phyloP scores from a whole-genome alignment of 2,797 vertebrate species.

The Onychomys leucogaster region DNA sequence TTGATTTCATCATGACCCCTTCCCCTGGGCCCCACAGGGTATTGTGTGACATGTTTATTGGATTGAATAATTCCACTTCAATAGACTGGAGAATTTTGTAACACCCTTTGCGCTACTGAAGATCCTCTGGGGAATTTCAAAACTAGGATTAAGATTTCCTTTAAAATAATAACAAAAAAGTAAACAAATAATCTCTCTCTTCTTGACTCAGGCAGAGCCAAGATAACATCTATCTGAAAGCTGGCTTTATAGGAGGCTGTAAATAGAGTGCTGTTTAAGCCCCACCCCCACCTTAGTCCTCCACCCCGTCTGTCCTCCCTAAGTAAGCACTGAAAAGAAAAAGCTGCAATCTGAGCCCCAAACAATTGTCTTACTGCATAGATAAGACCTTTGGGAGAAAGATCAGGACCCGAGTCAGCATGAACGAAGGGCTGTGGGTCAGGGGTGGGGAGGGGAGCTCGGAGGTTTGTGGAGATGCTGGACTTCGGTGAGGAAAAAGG shows the following conservation, averaged over 20 bases:
- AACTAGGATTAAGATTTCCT: conserved; percentile 64
- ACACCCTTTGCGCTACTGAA: conserved; percentile 57
- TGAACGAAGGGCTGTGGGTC: neutral
- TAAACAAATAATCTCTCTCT: conserved; percentile 58
- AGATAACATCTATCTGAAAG: neutral
- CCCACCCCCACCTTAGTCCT: neutral
- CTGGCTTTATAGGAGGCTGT: neutral
- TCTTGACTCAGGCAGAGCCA: neutral
- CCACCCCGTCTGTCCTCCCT: neutral
- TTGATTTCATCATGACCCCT: conserved; percentile 64
- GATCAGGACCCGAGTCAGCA: neutral
- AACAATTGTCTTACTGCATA: neutral
- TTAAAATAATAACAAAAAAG: conserved; percentile 72
- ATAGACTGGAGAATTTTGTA: conserved; percentile 73
- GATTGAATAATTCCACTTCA: conserved; percentile 73
- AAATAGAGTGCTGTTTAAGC: neutral
- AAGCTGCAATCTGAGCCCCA: neutral
- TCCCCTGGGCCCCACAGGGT: neutral
- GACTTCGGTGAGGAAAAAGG: neutral
- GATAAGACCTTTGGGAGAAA: neutral
- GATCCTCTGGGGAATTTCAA: conserved; percentile 67
- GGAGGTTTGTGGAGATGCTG: neutral
- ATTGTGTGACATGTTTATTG: conserved; percentile 77
- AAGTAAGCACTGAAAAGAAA: conserved; percentile 18
- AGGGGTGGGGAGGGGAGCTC: neutral